phyloP scores from a whole-genome alignment of 2,113 vertebrate genomes.

The Pangasianodon hypophthalmus region DNA sequence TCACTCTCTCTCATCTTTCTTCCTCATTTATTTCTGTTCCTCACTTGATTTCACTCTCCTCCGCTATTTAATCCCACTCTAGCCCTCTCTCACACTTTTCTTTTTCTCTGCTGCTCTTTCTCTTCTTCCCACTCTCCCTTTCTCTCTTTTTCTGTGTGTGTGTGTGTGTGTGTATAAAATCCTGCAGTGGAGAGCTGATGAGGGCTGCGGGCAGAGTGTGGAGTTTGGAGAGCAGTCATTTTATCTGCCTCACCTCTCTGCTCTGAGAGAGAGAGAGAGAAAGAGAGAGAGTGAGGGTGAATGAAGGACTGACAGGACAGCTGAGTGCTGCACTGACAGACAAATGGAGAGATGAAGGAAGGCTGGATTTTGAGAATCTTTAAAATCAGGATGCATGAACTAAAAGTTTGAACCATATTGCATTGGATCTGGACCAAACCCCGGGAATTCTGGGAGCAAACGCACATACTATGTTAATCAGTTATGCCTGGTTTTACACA shows the following conservation, averaged over 20 bases:
- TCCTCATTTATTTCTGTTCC: too few species aligned
- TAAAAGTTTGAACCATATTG: background rate
- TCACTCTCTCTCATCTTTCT: background rate
- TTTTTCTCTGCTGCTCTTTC: background rate
- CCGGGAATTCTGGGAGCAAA: background rate
- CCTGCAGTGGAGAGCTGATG: background rate
- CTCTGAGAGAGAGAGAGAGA: background rate
- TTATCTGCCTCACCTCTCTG: constrained; percentile 20
- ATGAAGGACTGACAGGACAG: constrained; percentile 16
- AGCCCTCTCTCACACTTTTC: background rate
- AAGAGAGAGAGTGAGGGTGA: constrained; percentile 17
- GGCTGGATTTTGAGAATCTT: background rate
- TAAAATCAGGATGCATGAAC: background rate
- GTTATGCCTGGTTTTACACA: background rate
- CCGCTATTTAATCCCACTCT: too few species aligned
- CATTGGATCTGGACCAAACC: background rate
- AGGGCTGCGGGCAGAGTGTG: background rate
- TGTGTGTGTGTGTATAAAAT: background rate
- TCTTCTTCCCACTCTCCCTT: background rate
- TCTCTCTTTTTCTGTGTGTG: background rate
- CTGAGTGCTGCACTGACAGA: background rate
- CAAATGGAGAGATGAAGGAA: background rate
- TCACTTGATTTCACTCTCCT: too few species aligned
- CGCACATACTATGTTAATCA: background rate
- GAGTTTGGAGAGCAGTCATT: constrained; percentile 16